Conservation (phyloP, 1,140 invertebrate genomes). For the Heliothis virescens region DNA sequence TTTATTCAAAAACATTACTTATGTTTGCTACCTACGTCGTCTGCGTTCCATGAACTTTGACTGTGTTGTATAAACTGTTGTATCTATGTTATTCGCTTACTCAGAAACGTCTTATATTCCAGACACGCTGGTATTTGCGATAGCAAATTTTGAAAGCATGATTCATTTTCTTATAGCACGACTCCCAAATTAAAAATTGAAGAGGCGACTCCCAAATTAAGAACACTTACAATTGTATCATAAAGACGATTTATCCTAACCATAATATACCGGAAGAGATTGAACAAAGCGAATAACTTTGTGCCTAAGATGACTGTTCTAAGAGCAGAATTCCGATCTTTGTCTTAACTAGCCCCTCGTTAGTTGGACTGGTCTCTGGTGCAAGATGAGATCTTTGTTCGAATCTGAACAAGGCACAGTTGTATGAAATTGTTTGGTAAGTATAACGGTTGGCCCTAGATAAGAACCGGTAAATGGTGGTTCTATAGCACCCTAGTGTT, state of each 20-base stretch:
- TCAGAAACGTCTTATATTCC: background rate
- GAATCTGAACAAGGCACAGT: background rate
- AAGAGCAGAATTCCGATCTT: constrained; percentile 1
- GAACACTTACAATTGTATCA: too few relatives aligned
- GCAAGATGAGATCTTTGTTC: constrained; percentile 4
- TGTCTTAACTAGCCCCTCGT: constrained; percentile 18
- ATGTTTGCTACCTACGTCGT: constrained; percentile 16
- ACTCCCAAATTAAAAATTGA: too few relatives aligned
- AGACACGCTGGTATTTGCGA: background rate
- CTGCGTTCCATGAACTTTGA: constrained; percentile 38
- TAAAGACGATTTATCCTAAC: background rate
- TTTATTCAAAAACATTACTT: constrained; percentile 12
- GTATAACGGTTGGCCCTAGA: constrained; percentile 3
- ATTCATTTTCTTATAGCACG: too few relatives aligned
- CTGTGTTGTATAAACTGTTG: background rate
- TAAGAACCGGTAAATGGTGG: background rate
- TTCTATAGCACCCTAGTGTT: background rate
- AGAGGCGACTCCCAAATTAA: too few relatives aligned
- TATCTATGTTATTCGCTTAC: background rate
- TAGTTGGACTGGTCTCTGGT: constrained; percentile 11
- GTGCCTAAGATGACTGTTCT: background rate
- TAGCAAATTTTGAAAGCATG: background rate
- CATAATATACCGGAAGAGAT: background rate
- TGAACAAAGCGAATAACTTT: background rate
- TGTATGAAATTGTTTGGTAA: constrained; percentile 11